phyloP scores from a whole-genome alignment of 2,888 invertebrate genomes.

The Operophtera brumata region DNA sequence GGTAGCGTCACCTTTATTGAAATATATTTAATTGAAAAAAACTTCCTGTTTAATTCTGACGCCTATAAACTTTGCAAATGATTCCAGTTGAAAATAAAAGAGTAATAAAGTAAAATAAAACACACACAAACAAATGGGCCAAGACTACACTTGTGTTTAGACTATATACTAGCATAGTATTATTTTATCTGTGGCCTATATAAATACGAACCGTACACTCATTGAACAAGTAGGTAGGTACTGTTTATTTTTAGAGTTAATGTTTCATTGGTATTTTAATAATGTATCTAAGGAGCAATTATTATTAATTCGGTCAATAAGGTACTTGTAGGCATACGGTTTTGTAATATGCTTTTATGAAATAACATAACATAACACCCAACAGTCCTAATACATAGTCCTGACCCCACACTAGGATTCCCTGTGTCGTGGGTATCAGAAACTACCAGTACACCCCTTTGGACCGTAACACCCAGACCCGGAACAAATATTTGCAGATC shows the following conservation, averaged over 20 bases:
- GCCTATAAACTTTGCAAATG: neutral
- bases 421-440: too few species aligned
- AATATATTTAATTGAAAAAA: neutral
- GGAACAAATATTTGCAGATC: too few species aligned
- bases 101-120: conserved; percentile 20
- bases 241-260: conserved; percentile 40
- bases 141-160: conserved; percentile 45
- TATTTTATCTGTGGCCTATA: too few species aligned
- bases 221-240: conserved; percentile 38
- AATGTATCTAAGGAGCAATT: conserved; percentile 26
- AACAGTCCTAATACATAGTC: too few species aligned
- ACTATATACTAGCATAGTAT: too few species aligned
- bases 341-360: conserved; percentile 2
- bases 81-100: neutral
- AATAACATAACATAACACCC: too few species aligned
- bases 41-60: neutral
- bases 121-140: conserved; percentile 44
- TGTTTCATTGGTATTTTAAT: conserved; percentile 26
- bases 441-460: too few species aligned
- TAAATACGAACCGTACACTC: conserved; percentile 41
- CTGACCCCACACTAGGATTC: too few species aligned
- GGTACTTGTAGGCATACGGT: neutral
- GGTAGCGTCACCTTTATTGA: too few species aligned
- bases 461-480: too few species aligned
- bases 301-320: conserved; percentile 11